Evolutionary conservation across 2,797 vertebrate species (phyloP).

Genomic region (Sciurus carolinensis): DNA sequence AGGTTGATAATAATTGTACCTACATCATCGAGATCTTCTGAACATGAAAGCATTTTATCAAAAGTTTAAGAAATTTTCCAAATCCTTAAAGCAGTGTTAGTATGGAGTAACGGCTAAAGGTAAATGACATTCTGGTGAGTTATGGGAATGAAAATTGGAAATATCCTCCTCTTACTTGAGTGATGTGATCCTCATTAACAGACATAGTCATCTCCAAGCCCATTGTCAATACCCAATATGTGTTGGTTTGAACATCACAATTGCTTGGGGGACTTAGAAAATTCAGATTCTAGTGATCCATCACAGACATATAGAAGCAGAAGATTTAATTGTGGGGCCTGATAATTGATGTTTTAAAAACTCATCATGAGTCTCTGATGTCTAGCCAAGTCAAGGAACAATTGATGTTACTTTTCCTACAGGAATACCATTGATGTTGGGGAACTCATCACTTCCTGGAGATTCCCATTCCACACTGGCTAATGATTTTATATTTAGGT

Average conservation of each 20-base stretch:
- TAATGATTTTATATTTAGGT: constrained; percentile 45
- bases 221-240: not conserved
- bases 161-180: not conserved
- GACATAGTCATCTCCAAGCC: not conserved
- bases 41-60: constrained; percentile 1
- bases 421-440: constrained; percentile 9
- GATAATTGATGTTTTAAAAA: not conserved
- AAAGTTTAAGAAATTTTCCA: not conserved
- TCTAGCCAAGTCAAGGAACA: constrained; percentile 1
- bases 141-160: constrained; percentile 17
- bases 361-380: not conserved
- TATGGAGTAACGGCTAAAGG: not conserved
- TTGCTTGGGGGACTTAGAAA: constrained; percentile 23
- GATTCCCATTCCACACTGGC: not conserved
- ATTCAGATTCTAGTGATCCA: not conserved
- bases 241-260: not conserved
- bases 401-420: not conserved
- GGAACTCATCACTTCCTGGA: not conserved
- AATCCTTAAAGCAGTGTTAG: not conserved
- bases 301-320: not conserved
- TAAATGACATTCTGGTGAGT: not conserved
- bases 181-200: not conserved
- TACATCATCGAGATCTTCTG: not conserved
- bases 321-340: not conserved
- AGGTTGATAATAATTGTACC: not conserved